phyloP scores from a whole-genome alignment of 2,888 invertebrate genomes.

The Pheosia tremula region DNA sequence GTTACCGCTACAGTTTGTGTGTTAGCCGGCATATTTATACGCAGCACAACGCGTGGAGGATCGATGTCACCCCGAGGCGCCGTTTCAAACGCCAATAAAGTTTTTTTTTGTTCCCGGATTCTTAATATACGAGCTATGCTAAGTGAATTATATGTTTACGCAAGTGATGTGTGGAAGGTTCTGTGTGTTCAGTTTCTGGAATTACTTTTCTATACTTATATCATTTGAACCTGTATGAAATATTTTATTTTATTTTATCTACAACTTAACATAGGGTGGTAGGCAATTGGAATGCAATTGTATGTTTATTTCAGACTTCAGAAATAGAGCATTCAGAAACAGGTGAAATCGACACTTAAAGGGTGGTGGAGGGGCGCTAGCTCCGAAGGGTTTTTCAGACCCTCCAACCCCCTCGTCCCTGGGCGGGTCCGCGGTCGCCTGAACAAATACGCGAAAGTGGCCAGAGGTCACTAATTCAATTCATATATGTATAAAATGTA shows the following conservation, averaged over 20 bases:
- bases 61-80: constrained; percentile 80
- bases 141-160: constrained; percentile 64
- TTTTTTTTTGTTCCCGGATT: constrained; percentile 73
- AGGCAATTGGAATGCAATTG: neutral
- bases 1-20: constrained; percentile 13
- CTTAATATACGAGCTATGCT: constrained; percentile 57
- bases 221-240: no score
- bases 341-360: constrained; percentile 3
- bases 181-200: no score
- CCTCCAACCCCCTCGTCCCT: constrained; percentile 19
- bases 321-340: neutral
- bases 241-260: no score
- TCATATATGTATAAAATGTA: constrained; percentile 31
- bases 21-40: constrained; percentile 24
- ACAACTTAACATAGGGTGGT: no score
- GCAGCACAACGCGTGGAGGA: constrained; percentile 60
- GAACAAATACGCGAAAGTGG: constrained; percentile 60
- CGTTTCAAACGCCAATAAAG: constrained; percentile 78
- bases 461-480: constrained; percentile 61
- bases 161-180: neutral
- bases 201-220: no score
- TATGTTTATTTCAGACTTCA: neutral
- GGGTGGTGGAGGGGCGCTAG: constrained; percentile 47
- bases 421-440: constrained; percentile 49
- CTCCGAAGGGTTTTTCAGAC: constrained; percentile 71